Conservation (phyloP, 30 jellyfish, hydroid and myxozoan genomes). For the Hydractinia symbiolongicarpus region DNA sequence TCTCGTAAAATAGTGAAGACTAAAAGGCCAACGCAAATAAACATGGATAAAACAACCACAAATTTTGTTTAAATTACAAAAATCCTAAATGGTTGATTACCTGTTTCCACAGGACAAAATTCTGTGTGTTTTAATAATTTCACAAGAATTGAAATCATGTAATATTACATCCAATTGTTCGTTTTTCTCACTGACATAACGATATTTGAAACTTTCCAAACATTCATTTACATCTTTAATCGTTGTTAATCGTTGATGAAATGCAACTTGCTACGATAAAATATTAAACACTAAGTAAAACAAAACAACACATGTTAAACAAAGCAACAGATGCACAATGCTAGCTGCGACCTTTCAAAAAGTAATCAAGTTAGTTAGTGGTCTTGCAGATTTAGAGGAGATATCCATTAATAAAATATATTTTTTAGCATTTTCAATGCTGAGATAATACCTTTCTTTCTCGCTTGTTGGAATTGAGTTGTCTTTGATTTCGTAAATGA, state of each 20-base stretch:
- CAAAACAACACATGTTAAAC: too few relatives aligned
- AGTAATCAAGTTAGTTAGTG: too few relatives aligned
- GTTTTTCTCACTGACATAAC: not conserved
- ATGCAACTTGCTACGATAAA: not conserved
- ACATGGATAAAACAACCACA: too few relatives aligned
- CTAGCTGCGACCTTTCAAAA: too few relatives aligned
- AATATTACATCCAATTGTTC: slow-evolving; percentile 1
- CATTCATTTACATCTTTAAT: not conserved
- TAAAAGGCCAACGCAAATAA: too few relatives aligned
- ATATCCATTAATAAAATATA: too few relatives aligned
- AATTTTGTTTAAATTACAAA: too few relatives aligned
- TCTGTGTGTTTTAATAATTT: not conserved
- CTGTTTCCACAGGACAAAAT: slow-evolving; percentile 5
- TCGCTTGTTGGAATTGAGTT: not conserved
- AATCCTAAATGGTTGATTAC: not conserved
- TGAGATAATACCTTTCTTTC: not conserved
- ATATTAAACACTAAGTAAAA: not conserved
- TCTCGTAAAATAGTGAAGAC: too few relatives aligned
- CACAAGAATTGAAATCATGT: not conserved
- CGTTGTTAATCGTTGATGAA: slow-evolving; percentile 7
- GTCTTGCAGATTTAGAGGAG: too few relatives aligned
- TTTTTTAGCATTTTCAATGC: too few relatives aligned
- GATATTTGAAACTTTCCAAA: not conserved
- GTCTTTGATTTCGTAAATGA: slow-evolving; percentile 55
- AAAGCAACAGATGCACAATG: too few relatives aligned